These are phyloP conservation scores for Montipora sp. DNA, from an alignment of 64 coral and sea anemone species.

Conservation along the genomic window DNA sequence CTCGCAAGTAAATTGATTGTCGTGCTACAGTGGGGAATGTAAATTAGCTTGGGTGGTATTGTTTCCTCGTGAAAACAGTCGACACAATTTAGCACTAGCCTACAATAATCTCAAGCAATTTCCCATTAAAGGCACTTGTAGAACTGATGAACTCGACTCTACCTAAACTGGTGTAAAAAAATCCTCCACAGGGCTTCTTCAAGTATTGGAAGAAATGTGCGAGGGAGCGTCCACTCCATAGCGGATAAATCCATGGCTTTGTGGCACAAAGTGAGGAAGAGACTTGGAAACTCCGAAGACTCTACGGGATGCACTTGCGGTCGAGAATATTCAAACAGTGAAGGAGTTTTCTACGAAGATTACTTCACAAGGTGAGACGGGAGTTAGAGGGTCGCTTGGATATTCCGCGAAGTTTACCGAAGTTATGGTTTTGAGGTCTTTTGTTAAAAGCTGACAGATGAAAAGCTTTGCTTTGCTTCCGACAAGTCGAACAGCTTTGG, in stretches of 20 bases:
- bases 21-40: slow-evolving; percentile 16
- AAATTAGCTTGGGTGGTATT: slow-evolving; percentile 48
- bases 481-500: slow-evolving; percentile 22
- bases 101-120: slow-evolving; percentile 8
- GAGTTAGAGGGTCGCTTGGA: not conserved
- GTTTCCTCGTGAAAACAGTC: slow-evolving; percentile 26
- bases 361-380: slow-evolving; percentile 74
- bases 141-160: slow-evolving; percentile 42
- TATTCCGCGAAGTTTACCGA: slow-evolving; percentile 33
- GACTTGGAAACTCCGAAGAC: slow-evolving; percentile 61
- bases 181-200: slow-evolving; percentile 51
- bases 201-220: slow-evolving; percentile 77
- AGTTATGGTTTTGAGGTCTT: slow-evolving; percentile 42
- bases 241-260: slow-evolving; percentile 78
- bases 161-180: not conserved
- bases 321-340: slow-evolving; percentile 69
- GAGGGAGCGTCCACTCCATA: slow-evolving; percentile 54
- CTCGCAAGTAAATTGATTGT: slow-evolving; percentile 15
- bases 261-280: slow-evolving; percentile 77
- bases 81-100: slow-evolving; percentile 8
- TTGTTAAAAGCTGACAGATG: not conserved
- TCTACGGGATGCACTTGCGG: slow-evolving; percentile 67
- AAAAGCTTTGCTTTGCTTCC: not conserved
- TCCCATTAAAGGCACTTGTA: not conserved
- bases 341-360: slow-evolving; percentile 80